Percentiles rank a stretch among this genome's conserved stretches.
Evolutionary conservation across 2,113 vertebrate species (phyloP).

Genomic region (Myotis davidii): DNA sequence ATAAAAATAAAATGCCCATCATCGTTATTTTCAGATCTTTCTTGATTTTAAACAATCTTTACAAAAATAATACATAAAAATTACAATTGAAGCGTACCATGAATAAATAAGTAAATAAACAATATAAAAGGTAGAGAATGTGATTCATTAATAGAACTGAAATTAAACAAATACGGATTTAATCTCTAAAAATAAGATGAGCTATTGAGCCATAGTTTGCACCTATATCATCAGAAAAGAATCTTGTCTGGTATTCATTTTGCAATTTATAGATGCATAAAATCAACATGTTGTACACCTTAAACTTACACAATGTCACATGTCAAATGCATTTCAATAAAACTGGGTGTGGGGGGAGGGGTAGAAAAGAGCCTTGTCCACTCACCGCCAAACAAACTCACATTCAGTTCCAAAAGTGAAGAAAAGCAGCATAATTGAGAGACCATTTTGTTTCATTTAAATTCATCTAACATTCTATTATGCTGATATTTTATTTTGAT

Average conservation of each 20-base stretch:
- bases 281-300: neutral
- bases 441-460: slow-evolving; percentile 50
- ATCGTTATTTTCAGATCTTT: neutral
- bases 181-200: neutral
- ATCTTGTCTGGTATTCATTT: neutral
- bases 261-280: neutral
- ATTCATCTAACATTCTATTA: slow-evolving; percentile 35
- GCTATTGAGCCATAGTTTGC: neutral
- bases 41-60: neutral
- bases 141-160: neutral
- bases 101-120: neutral
- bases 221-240: neutral
- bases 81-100: neutral
- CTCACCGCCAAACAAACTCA: neutral
- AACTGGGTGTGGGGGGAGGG: neutral
- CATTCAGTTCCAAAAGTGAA: neutral
- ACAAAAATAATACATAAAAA: neutral
- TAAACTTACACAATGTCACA: neutral
- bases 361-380: neutral
- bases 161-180: neutral
- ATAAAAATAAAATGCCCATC: neutral
- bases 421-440: neutral
- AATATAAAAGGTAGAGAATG: neutral
- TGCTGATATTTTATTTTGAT: slow-evolving; percentile 63
- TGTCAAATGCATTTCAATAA: neutral